These are phyloP conservation scores for Conger conger DNA, from an alignment of 2,113 vertebrate genomes.

Conservation along the genomic window DNA sequence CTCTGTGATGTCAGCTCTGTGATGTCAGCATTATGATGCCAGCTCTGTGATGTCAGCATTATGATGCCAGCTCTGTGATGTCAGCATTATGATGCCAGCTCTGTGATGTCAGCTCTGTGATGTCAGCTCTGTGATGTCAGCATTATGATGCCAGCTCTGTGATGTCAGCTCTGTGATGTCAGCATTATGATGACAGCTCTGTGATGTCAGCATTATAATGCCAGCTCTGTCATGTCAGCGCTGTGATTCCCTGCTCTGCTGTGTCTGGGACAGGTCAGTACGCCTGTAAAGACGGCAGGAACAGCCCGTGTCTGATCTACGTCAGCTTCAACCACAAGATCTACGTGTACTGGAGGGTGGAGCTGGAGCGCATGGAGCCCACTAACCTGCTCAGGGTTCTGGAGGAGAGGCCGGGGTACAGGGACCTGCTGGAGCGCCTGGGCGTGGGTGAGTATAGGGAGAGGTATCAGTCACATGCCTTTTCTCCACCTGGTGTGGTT, in stretches of 20 bases:
- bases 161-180: no score
- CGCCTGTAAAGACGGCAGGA: constrained; percentile 86
- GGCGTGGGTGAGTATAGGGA: constrained; percentile 76
- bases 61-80: not conserved
- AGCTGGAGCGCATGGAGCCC: constrained; percentile 93
- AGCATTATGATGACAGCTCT: not conserved
- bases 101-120: no score
- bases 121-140: not conserved
- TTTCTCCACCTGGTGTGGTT: not conserved
- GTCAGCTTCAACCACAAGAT: constrained; percentile 97
- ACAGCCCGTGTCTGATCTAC: constrained; percentile 93
- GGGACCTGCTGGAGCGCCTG: constrained; percentile 66
- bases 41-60: not conserved
- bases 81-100: not conserved
- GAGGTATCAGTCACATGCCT: not conserved
- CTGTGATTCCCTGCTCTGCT: not conserved
- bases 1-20: not conserved
- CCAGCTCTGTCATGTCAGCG: not conserved
- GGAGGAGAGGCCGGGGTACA: constrained; percentile 76
- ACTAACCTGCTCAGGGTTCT: constrained; percentile 86
- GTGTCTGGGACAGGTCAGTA: constrained; percentile 79
- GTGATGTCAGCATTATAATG: not conserved
- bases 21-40: not conserved
- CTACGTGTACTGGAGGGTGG: constrained; percentile 93
- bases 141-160: not conserved